Percentiles rank a stretch among this genome's conserved stretches.
Evolutionary conservation across 2,888 invertebrate genomes (phyloP).

Genomic region (Acanthosepion lycidas): DNA sequence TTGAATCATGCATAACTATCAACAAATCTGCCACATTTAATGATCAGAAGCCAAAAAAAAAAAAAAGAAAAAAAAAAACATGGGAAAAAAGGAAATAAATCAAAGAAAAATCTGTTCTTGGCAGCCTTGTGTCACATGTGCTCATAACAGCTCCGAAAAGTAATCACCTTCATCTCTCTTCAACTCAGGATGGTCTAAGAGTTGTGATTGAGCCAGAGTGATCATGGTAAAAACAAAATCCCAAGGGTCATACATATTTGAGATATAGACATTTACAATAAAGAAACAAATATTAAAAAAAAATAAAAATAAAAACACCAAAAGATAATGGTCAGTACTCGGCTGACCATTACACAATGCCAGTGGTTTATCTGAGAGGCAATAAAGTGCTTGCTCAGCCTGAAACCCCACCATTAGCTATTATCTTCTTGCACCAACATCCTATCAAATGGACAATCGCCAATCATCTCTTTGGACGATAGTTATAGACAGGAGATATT

Average conservation of each 20-base stretch:
- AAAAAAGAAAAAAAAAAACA: too few species aligned
- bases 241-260: background rate
- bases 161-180: background rate
- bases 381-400: background rate
- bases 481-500: constrained; percentile 20
- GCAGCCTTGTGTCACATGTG: background rate
- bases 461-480: background rate
- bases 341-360: background rate
- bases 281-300: background rate
- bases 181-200: background rate
- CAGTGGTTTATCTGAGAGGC: background rate
- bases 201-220: background rate
- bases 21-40: background rate
- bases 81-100: background rate
- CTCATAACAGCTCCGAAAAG: background rate
- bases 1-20: background rate
- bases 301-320: too few species aligned
- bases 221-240: background rate
- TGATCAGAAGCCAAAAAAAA: background rate
- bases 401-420: background rate
- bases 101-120: background rate
- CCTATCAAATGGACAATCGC: constrained; percentile 6
- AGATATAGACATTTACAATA: background rate
- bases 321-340: background rate
- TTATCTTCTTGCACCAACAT: background rate